Evolutionary conservation across 2,888 invertebrate species (phyloP), one percentile per base, ranked within the genome.

Genomic region (Caenorhabditis panamensis): DNA sequence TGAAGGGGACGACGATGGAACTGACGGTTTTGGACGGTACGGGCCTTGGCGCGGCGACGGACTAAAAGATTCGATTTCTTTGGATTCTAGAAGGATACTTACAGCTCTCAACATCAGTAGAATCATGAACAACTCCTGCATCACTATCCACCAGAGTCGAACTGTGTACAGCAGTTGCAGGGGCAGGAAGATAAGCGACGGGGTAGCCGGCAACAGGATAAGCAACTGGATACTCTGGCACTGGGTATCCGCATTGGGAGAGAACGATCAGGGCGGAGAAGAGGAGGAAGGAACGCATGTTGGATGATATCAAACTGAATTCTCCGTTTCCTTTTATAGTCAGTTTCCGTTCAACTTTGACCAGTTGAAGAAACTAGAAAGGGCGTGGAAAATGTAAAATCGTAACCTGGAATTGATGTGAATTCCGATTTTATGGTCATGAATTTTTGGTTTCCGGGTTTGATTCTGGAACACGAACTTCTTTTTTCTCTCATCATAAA

Each of bases 1-100:
- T 44, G 68, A 36, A 62, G 79, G 36, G 63, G 37, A 44, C 73
- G 68, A 20, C 72, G 73, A 16, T 73, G 72, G 64, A 73, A 73
- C 11, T 64, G 47, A 36, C 58, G 66, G 59, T 61, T 66, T 1
- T 72, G 66, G 31, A 49, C 47, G 49, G 54, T 47, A 37, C 72
- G 64, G 24, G 67, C 72, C 36, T 67, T 61, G 31, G 72, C 72
- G 24, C 66, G 66, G 24, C 62, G 54, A 22, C 67, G 79, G 51
- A 49, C 79, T 79, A 58, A 68, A 79, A 78, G 1, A 53, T 2
- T 6, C 9, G 13, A 6, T 13, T 41, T 13, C 13, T 41, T 4
- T 4, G 9, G 9, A n/a, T n/a, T n/a, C n/a, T n/a, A n/a, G 31
- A 9, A 31, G 31, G 31, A 31, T 11, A 41, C 41, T 6, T 13